Evolutionary conservation across 1,140 invertebrate genomes (phyloP).

Genomic region (Cepaea nemoralis): DNA sequence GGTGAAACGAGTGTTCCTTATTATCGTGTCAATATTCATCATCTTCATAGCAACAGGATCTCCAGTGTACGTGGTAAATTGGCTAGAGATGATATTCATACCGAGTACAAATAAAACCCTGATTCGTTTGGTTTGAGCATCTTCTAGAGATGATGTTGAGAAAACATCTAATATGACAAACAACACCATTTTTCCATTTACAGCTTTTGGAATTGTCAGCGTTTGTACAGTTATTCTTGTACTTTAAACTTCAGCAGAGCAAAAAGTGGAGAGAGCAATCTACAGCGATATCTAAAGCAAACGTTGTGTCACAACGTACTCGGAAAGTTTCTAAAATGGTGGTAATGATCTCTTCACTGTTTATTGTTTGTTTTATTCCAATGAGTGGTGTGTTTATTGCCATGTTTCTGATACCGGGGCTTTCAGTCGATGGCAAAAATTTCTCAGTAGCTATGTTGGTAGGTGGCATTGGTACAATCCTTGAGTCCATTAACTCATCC

Average conservation of each 20-base stretch:
- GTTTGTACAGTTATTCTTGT: not conserved
- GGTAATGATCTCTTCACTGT: not conserved
- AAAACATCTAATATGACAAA: no score
- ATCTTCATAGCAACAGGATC: no score
- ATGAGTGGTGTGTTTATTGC: not conserved
- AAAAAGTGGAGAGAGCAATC: not conserved
- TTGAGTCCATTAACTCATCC: no score
- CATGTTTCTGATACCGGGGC: not conserved
- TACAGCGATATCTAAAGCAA: not conserved
- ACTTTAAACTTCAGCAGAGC: not conserved
- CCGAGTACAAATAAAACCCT: no score
- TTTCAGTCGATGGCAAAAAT: not conserved
- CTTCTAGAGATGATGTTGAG: no score
- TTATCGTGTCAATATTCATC: no score
- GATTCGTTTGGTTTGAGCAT: no score
- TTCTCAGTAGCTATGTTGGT: not conserved
- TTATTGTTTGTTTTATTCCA: not conserved
- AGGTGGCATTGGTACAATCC: not conserved
- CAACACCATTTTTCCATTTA: not conserved
- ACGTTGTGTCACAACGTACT: not conserved
- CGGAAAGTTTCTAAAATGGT: not conserved
- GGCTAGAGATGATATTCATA: no score
- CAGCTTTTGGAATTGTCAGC: not conserved
- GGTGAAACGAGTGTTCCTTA: no score
- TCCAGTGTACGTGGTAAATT: no score